These are phyloP conservation scores for Trichoplusia ni DNA, from an alignment of 1,140 invertebrate genomes.

Conservation along the genomic window DNA sequence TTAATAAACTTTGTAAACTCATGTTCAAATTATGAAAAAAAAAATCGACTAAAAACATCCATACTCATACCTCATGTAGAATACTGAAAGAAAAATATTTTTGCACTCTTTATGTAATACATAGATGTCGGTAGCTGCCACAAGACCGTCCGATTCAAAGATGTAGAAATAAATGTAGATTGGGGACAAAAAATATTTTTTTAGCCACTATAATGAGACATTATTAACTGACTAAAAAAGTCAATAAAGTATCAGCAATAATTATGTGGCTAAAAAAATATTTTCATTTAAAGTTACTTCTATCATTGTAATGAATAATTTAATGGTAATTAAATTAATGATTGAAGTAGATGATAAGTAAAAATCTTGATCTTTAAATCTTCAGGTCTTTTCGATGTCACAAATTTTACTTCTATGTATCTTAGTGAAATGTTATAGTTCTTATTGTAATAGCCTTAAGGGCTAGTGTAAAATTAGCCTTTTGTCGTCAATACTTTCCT, in stretches of 20 bases:
- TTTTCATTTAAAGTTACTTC: constrained; percentile 40
- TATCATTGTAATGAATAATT: constrained; percentile 68
- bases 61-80: constrained; percentile 56
- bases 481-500: too few relatives aligned
- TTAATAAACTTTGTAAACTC: constrained; percentile 14
- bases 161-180: constrained; percentile 26
- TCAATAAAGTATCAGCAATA: too few relatives aligned
- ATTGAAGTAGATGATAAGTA: constrained; percentile 36
- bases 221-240: not conserved
- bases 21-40: constrained; percentile 19
- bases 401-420: constrained; percentile 20
- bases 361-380: not conserved
- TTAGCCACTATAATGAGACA: not conserved
- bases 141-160: constrained; percentile 35
- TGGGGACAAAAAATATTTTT: constrained; percentile 10
- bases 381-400: constrained; percentile 23
- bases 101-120: constrained; percentile 4
- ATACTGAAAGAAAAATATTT: constrained; percentile 62
- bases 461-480: too few relatives aligned
- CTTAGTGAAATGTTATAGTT: not conserved
- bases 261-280: not conserved
- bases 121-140: constrained; percentile 22
- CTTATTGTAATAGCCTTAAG: not conserved
- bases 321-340: constrained; percentile 71
- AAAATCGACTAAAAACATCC: constrained; percentile 39